These are phyloP conservation scores for Prionailurus bengalensis DNA, from an alignment of 2,113 vertebrate genomes.

Conservation along the genomic window DNA sequence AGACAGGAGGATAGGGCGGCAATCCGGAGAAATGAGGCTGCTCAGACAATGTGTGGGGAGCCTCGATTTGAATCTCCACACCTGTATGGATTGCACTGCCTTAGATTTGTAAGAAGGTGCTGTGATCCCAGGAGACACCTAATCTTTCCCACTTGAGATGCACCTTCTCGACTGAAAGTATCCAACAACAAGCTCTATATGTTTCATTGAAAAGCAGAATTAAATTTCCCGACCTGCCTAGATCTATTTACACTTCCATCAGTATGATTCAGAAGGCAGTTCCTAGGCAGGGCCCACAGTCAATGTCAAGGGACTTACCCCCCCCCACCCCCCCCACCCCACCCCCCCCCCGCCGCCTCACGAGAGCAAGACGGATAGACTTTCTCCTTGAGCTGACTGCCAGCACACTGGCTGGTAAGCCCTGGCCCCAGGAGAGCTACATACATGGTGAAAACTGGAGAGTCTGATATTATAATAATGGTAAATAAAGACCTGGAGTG, in stretches of 20 bases:
- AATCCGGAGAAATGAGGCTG: background rate
- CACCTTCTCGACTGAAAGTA: conserved; percentile 53
- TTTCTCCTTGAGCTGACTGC: conserved; percentile 7
- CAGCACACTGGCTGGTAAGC: background rate
- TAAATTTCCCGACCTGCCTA: background rate
- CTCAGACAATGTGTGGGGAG: background rate
- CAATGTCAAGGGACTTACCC: background rate
- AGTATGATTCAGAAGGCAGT: background rate
- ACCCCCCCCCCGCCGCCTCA: background rate
- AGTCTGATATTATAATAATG: conserved; percentile 47
- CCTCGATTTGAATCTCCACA: background rate
- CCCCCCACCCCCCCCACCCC: background rate
- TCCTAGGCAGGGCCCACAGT: background rate
- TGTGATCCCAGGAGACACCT: conserved; percentile 18
- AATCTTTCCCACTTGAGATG: conserved; percentile 55
- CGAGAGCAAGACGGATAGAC: background rate
- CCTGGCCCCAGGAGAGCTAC: background rate
- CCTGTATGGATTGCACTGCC: background rate
- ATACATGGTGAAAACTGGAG: background rate
- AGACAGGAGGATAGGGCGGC: background rate
- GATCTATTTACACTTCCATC: conserved; percentile 16
- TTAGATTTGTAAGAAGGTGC: background rate
- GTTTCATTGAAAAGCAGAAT: conserved; percentile 64
- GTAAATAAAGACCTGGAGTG: conserved; percentile 55
- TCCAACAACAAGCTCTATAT: background rate